Percentiles rank a stretch among this genome's conserved stretches.
phyloP scores from a whole-genome alignment of 2,888 invertebrate species.

The Mimachlamys varia region DNA sequence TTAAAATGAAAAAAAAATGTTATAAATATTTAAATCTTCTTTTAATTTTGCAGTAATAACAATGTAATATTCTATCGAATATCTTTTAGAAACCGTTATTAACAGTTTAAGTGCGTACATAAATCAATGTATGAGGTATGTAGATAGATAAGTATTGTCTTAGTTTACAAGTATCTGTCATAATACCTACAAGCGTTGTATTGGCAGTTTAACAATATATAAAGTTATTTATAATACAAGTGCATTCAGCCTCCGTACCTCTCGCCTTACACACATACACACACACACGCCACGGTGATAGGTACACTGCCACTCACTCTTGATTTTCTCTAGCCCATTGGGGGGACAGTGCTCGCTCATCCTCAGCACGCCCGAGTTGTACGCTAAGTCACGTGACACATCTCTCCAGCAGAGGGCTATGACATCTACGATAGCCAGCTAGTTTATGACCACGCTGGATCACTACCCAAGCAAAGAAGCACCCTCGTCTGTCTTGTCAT shows the following conservation, averaged over 20 bases:
- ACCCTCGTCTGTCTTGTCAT: conserved; percentile 24
- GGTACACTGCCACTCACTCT: neutral
- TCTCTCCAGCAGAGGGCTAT: conserved; percentile 16
- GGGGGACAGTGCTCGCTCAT: conserved; percentile 32
- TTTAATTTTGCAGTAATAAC: too few relatives aligned
- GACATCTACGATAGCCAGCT: neutral
- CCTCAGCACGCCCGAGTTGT: conserved; percentile 29
- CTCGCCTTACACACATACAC: neutral
- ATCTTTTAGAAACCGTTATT: too few relatives aligned
- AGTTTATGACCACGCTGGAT: conserved; percentile 31
- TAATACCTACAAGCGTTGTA: too few relatives aligned
- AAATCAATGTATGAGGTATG: too few relatives aligned
- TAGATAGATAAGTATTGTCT: too few relatives aligned
- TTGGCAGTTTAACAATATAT: neutral
- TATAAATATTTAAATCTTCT: too few relatives aligned
- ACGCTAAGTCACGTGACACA: conserved; percentile 4
- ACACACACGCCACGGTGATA: neutral
- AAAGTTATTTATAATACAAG: neutral
- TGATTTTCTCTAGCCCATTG: conserved; percentile 14
- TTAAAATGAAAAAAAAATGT: too few relatives aligned
- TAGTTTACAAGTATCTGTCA: too few relatives aligned
- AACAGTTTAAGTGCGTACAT: too few relatives aligned
- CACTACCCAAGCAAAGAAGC: conserved; percentile 4
- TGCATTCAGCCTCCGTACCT: neutral
- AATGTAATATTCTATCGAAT: too few relatives aligned